Evolutionary conservation across 2,113 vertebrate genomes (phyloP).

Genomic region (Vulpes ferrilata): DNA sequence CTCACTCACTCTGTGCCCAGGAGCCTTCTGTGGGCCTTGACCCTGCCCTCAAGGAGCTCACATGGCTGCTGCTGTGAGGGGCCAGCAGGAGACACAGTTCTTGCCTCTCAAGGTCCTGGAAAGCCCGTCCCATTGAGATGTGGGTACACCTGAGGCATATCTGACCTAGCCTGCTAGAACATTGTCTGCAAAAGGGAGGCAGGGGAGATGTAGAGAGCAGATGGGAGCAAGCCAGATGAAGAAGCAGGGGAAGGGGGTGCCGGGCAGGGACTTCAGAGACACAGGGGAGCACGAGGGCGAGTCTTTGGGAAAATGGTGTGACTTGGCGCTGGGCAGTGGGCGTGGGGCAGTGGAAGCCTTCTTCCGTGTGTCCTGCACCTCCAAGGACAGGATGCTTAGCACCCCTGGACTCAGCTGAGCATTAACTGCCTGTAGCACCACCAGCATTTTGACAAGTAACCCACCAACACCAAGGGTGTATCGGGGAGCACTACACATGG

Average conservation of each 20-base stretch:
- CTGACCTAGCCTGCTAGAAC: not conserved
- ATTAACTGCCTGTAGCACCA: too few species aligned
- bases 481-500: rapidly evolving
- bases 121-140: rapidly evolving
- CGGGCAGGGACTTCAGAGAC: not conserved
- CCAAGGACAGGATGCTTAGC: not conserved
- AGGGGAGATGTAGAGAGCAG: not conserved
- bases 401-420: not conserved
- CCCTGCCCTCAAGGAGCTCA: not conserved
- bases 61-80: not conserved
- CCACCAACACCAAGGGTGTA: too few species aligned
- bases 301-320: not conserved
- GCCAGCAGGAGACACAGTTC: too few species aligned
- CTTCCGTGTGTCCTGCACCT: not conserved
- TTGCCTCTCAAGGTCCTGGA: rapidly evolving
- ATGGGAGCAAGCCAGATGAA: not conserved
- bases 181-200: not conserved
- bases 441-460: not conserved
- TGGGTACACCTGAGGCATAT: too few species aligned
- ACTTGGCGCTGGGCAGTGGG: not conserved
- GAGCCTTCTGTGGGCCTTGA: not conserved
- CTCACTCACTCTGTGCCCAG: not conserved
- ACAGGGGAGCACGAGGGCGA: not conserved
- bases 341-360: not conserved
- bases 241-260: rapidly evolving